Evolutionary conservation across 2,113 vertebrate genomes (phyloP), one percentile per base, ranked within the genome.

Genomic region (Lates calcarifer): DNA sequence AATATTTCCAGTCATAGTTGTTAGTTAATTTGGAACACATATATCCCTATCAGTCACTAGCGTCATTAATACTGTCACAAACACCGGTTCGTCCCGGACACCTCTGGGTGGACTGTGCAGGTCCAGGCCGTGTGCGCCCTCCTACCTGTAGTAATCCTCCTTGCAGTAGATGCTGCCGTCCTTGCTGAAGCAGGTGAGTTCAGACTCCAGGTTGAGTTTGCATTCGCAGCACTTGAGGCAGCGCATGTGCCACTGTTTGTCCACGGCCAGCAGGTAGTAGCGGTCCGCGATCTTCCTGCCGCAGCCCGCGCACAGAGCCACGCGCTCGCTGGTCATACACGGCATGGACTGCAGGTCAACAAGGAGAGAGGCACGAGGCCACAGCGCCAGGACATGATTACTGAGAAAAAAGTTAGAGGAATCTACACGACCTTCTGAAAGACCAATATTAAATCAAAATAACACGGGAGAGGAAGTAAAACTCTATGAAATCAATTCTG

Each of bases 211-310:
- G 94, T 98, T 97, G 76, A 99, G 97, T 90, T 99, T 99, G 74
- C 98, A 99, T 78, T 99, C 98, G 57, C 98, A 99, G 93, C 98
- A 99, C 92, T 98, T 98, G 56, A 99, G 95, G 93, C 98, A 99
- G 83, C 97, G 97, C 98, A 99, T 99, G 95, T 99, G 98, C 98
- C 98, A 99, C 95, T 99, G 98, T 15, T 99, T 99, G 92, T 99
- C 98, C 94, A 99, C 98, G 6, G 98, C 98, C 92, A 99, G 96
- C 91, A 99, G 96, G 94, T 99, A 99, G 93, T 99, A 99, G 8
- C 98, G 97, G 95, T 99, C 98, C 0, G 97, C 96, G 80, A 99
- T 99, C 93, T 97, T 97, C 41, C 98, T 95, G 83, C 97, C 97
- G 89, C 98, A 99, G 95, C 98, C 98, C 1, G 98, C 98, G 83